Base-by-base conservation (phyloP, 2,113 vertebrate species). In the Ceyx cyanopectus region DNA sequence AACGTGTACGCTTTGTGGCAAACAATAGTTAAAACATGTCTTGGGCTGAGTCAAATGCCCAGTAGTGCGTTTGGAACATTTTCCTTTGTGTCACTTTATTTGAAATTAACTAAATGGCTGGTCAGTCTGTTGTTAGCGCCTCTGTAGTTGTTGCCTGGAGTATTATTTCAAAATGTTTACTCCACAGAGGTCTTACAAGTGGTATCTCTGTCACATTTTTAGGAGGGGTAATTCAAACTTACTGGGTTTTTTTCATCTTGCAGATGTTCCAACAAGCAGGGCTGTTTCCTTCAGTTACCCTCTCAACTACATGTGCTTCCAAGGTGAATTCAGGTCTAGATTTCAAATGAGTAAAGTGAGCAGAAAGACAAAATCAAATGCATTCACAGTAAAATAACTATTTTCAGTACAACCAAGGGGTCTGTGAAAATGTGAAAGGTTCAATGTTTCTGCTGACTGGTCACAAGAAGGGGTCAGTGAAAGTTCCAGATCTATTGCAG, bases 101-200 rank as follows among this genome's bases (percentile, higher is more conserved):
- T 95, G 65, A 92, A 91, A 83, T 92, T 72, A 89, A 93, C 87
- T 87, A 95, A 81, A 74, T 85, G 92, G 58, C 84, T 57, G 75
- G 43, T 95, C 79, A 70, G 76, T 95, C 78, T 89, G 90, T 92
- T 87, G 91, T 95, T 83, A 94, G 56, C 93, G 27, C 61, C 91
- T 93, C 85, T 95, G 94, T 83, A 94, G 89, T 93, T 96, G 70
- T 85, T 96, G 94, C 96, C 96, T 94, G 94, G 95, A 95, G 91
- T 93, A 87, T 89, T 96, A 91, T 87, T 96, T 85, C 92, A 87
- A 75, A 91, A 82, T 92, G 93, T 96, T 95, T 95, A 63, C 87
- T 93, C 81, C 85, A 20, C 53, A 53, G 94, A 95, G 96, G 91
- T 83, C 91, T 93, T 82, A 75, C 92, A 87, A 95, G 79, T 0